Evolutionary conservation across 2,797 vertebrate genomes (phyloP).

Genomic region (Pantherophis alleghaniensis): DNA sequence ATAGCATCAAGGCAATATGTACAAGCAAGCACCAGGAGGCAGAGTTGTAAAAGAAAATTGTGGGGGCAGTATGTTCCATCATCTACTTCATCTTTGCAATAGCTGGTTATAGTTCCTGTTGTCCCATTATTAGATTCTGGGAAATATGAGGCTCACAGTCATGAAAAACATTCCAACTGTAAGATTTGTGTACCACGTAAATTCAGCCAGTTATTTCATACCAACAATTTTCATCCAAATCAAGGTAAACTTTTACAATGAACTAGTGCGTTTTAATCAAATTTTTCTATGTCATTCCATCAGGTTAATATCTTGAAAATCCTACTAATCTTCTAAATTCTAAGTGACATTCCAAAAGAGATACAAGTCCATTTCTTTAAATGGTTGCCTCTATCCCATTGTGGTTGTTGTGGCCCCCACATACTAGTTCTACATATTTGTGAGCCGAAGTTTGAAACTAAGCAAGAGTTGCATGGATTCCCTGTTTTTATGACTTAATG

Average conservation of each 20-base stretch:
- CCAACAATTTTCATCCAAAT: neutral
- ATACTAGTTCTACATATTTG: neutral
- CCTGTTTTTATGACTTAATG: neutral
- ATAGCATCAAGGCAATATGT: constrained; percentile 20
- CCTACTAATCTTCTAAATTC: neutral
- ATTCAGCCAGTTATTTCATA: neutral
- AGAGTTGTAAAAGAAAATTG: constrained; percentile 27
- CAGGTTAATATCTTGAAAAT: neutral
- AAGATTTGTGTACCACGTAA: fast-evolving
- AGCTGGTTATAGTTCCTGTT: neutral
- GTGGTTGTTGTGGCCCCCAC: neutral
- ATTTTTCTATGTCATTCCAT: neutral
- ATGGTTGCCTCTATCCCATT: neutral
- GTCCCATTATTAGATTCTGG: neutral
- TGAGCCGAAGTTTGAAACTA: neutral
- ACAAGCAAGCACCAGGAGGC: constrained; percentile 5
- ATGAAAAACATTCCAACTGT: neutral
- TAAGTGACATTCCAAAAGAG: neutral
- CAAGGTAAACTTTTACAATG: neutral
- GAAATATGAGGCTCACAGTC: neutral
- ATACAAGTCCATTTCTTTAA: neutral
- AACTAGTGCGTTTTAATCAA: neutral
- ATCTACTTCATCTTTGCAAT: neutral
- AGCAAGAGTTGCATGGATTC: neutral
- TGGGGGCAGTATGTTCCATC: neutral